Base-by-base conservation (phyloP, 2,797 vertebrate species). In the Gymnopithys bicolor region DNA sequence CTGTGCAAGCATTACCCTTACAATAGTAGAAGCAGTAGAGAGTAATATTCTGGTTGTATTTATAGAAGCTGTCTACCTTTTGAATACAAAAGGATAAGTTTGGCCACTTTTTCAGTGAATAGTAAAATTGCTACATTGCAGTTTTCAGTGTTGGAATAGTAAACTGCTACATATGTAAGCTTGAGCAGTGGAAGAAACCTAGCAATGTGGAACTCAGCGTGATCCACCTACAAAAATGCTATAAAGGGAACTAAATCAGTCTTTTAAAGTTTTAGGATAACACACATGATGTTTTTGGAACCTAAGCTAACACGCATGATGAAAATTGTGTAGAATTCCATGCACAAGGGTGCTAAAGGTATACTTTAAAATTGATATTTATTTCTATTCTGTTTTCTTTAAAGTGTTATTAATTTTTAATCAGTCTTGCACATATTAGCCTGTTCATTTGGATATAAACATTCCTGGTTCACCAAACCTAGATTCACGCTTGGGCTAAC, bases 291-390 rank as follows among this genome's bases (percentile, higher is more conserved):
- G 19, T 4, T 33, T 71, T 64, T 82, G 49, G 39, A 92, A 55
- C 5, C 3, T 51, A 59, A 68, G 9, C 2, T 70, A 67, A 55
- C 5, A 35, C 8, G 2, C 9, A 37, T 45, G 27, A 58, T 41
- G 28, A 66, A 83, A 78, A 51, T 55, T 41, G 6, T 4, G 7
- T 80, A 52, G 24, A 53, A 49, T 80, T 80, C 51, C 33, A 39
- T 27, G 16, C 0, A 0, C 5, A 49, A 23, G 28, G 2, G 1
- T 7, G 80, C 9, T 43, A 11, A 9, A 8, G 24, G 13, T n/a
- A 51, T 9, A 64, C 1, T 19, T 11, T 81, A 49, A 84, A 74
- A 43, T 45, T 4, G 69, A 43, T 18, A 9, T 71, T 71, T 30
- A 58, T 73, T 73, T 69, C 13, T 67, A 23, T 69, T 71, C 37